Conservation (phyloP, 2,888 invertebrate genomes). For the Pomacea canaliculata region DNA sequence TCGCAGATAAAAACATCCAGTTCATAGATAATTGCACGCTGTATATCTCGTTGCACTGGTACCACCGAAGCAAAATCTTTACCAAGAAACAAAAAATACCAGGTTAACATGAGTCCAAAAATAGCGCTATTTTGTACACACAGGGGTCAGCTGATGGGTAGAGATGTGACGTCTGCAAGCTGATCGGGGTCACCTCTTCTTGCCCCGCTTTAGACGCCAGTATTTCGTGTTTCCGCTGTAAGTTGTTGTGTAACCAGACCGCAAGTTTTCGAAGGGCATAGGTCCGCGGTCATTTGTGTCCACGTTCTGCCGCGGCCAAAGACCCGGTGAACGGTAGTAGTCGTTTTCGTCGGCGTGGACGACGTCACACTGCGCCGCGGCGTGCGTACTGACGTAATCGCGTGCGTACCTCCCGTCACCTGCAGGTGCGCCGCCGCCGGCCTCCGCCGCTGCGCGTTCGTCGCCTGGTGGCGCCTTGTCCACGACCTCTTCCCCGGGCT, state of each 20-base stretch:
- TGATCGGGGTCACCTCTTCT: slow-evolving; percentile 2
- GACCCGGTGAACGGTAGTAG: background rate
- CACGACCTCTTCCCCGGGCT: background rate
- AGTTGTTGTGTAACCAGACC: background rate
- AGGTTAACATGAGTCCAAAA: no score
- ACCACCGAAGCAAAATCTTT: no score
- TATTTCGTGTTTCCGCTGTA: slow-evolving; percentile 12
- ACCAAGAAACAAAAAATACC: no score
- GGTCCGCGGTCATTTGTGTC: background rate
- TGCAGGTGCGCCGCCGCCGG: background rate
- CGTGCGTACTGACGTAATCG: background rate
- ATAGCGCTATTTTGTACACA: no score
- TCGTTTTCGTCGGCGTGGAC: background rate
- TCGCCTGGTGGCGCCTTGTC: background rate
- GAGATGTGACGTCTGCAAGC: no score
- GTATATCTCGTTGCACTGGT: no score
- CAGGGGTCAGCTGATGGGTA: no score
- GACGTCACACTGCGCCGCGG: background rate
- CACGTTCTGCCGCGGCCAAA: background rate
- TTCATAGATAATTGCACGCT: no score
- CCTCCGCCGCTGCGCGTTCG: background rate
- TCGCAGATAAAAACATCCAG: no score
- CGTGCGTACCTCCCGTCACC: background rate
- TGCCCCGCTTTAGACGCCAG: slow-evolving; percentile 15
- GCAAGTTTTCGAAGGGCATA: background rate